Evolutionary conservation across 2,113 vertebrate genomes (phyloP).

Genomic region (Syrmaticus mikado): DNA sequence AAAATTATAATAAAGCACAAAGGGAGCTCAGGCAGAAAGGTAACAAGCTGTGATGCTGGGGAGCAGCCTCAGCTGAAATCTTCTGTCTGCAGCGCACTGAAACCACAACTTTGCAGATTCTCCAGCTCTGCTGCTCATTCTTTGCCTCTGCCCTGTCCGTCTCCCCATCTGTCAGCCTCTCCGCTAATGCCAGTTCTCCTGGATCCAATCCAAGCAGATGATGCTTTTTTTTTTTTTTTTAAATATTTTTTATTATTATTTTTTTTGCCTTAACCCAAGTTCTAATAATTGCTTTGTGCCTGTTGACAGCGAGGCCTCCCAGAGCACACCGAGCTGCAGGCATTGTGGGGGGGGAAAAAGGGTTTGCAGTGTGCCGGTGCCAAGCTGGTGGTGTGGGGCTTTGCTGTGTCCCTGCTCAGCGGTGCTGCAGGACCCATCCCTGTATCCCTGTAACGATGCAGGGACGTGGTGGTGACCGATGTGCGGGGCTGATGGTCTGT

Average conservation of each 20-base stretch:
- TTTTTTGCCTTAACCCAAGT: background rate
- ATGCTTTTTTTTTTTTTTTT: rapidly evolving
- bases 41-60: background rate
- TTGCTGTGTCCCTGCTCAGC: background rate
- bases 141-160: rapidly evolving
- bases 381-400: background rate
- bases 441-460: background rate
- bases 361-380: background rate
- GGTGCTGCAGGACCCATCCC: background rate
- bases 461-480: conserved; percentile 69
- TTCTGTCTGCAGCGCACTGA: rapidly evolving
- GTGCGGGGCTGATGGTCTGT: conserved; percentile 75
- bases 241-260: background rate
- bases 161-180: background rate
- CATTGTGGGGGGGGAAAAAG: background rate
- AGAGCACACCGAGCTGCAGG: background rate
- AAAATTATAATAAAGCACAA: rapidly evolving
- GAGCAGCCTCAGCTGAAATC: background rate
- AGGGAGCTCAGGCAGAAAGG: background rate
- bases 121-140: background rate
- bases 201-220: background rate
- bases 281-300: background rate
- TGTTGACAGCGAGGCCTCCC: background rate
- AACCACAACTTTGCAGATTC: background rate
- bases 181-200: background rate